These are phyloP conservation scores for Brachynemurus nebulosus DNA, from an alignment of 2,888 invertebrate genomes.

Conservation along the genomic window DNA sequence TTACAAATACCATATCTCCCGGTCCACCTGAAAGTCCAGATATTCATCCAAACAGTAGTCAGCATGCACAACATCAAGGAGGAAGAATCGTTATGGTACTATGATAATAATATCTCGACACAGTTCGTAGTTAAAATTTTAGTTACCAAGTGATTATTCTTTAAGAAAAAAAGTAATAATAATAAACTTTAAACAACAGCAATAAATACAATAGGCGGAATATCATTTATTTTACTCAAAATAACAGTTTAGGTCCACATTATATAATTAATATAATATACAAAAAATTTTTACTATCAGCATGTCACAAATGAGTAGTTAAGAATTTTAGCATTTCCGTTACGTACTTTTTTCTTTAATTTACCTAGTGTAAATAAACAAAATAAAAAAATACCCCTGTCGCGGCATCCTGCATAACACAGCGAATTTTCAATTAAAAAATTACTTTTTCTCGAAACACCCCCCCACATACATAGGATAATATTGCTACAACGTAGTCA, in stretches of 20 bases:
- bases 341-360: too few species aligned
- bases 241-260: too few species aligned
- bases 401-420: background rate
- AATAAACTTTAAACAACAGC: background rate
- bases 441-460: background rate
- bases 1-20: conserved; percentile 10
- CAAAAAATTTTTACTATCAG: too few species aligned
- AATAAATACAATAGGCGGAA: background rate
- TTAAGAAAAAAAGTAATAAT: background rate
- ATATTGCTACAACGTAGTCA: background rate
- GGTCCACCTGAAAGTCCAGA: conserved; percentile 27
- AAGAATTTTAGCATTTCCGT: too few species aligned
- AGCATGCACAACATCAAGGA: conserved; percentile 30
- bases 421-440: background rate
- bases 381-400: too few species aligned
- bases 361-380: too few species aligned
- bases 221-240: background rate
- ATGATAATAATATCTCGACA: conserved; percentile 26
- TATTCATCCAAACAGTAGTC: conserved; percentile 25
- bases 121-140: conserved; percentile 5
- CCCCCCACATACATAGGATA: background rate
- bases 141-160: too few species aligned
- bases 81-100: conserved; percentile 34
- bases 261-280: too few species aligned
- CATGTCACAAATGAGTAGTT: too few species aligned